Base-by-base conservation (phyloP, 2,797 vertebrate species). In the Poecile montanus region DNA sequence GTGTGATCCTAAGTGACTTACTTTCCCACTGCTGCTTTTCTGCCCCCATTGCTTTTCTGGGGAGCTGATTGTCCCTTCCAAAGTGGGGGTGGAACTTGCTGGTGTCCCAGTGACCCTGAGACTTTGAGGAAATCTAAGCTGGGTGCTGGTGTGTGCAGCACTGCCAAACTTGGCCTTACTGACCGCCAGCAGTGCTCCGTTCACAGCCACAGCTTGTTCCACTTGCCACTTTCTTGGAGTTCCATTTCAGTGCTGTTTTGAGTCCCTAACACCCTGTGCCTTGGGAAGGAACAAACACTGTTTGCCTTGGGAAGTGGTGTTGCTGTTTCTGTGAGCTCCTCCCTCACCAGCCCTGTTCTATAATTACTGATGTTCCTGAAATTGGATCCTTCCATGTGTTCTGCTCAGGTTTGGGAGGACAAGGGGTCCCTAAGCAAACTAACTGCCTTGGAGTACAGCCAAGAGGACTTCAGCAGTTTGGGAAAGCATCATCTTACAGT, bases 291-390 rank as follows among this genome's bases (percentile, higher is more conserved):
- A 34, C 34, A 34, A 34, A 34, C 22, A 5, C 65, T 30, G 30
- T 56, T 68, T 71, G 85, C 63, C 84, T 95, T 40, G 62, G 65
- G 68, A 91, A 89, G 58, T 14, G 61, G 30, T 60, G 45, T 62
- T 71, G 72, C 65, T 54, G 51, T 88, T 82, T 58, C 58, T 8
- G 0, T 19, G 61, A 80, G 58, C 72, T 85, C 53, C 85, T 95
- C 85, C 78, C 51, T 93, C 2, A 2, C 36, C 90, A 85, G 79
- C 27, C 44, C 76, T 78, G 72, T 96, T 94, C 96, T 97, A 94
- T 89, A 94, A 95, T 96, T 96, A 96, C 91, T 93, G 91, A 86
- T 94, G 94, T 95, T 95, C 94, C 74, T 81, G 96, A 93, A 96
- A 97, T 85, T 4, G 3, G 91, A 97, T 96, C 92, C 60, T 78